These are phyloP conservation scores for Gambusia holbrooki DNA, from an alignment of 2,113 vertebrate species.

Conservation along the genomic window DNA sequence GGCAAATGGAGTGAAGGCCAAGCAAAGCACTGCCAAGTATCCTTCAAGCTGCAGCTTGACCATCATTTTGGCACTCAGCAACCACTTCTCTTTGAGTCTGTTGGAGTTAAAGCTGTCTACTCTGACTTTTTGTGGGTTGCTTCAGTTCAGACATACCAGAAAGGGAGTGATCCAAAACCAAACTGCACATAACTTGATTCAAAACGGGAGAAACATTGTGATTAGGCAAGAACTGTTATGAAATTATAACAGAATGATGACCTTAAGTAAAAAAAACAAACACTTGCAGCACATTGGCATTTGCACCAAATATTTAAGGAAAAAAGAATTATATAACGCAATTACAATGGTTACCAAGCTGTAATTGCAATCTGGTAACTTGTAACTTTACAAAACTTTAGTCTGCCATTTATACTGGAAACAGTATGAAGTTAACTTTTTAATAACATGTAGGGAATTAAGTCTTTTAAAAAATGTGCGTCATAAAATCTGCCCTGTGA, in stretches of 20 bases:
- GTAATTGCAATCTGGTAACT: no score
- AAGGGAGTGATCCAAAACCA: constrained; percentile 48
- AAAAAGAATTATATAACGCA: no score
- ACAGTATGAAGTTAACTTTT: no score
- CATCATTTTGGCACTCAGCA: constrained; percentile 44
- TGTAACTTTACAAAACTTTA: no score
- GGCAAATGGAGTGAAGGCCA: constrained; percentile 10
- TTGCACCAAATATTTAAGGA: no score
- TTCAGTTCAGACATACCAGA: constrained; percentile 33
- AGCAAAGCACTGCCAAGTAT: constrained; percentile 42
- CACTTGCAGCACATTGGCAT: no score
- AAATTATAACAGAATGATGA: no score
- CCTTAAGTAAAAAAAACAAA: no score
- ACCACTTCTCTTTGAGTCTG: constrained; percentile 39
- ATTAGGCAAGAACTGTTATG: no score
- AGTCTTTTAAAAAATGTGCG: not conserved
- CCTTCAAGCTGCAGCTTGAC: constrained; percentile 26
- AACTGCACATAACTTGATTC: constrained; percentile 19
- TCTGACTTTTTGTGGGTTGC: constrained; percentile 17
- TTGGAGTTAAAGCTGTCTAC: constrained; percentile 5
- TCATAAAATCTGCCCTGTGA: not conserved
- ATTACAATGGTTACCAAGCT: no score
- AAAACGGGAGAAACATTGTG: no score
- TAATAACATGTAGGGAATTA: not conserved
- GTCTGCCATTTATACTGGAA: no score